Base-by-base conservation (phyloP, 2,888 invertebrate genomes). In the Chrysina gloriosa region DNA sequence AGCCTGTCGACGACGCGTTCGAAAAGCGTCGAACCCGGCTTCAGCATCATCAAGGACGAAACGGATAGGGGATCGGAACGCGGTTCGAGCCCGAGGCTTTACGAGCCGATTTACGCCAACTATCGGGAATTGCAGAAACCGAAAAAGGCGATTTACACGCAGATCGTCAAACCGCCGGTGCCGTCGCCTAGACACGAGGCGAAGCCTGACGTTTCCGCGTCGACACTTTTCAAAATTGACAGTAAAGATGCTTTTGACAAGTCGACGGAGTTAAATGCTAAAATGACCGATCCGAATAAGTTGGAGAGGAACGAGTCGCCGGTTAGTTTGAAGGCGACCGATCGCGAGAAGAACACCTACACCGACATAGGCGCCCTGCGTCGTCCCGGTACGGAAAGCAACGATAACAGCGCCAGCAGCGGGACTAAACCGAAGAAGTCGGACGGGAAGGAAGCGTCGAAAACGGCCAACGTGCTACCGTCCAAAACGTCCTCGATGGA, bases 391-490 rank as follows among this genome's bases (percentile, higher is more conserved):
- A 11, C 4, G 25, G 14, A 27, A 9, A 50, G 11, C 2, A 25
- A 65, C 52, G 27, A 31, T 14, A 85, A 83, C 14, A 39, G 27
- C 25, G 84, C 85, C 85, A 75, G 47, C 50, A 58, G 52, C 25
- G 48, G 29, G 3, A n/a, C 39, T 5, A 48, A 47, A 63, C 58
- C 58, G 2, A 56, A 56, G 58, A 61, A 61, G 19, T 1, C 5
- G 1, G 36, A 61, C 3, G 21, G 29, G 11, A 29, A 42, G 19
- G 25, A n/a, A 7, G 14, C 21, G 16, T 23, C 45, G 23, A 54
- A 69, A 9, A 23, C 42, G 4, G 19, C 16, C 16, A 45, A 45
- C 16, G 14, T n/a, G 14, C 29, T 61, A 3, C 36, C 25, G 5
- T 19, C 14, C 21, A 68, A 63, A 34, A 63, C 69, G 2, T 69